A percentile compares a stretch with the other conserved stretches of the same genome.
Evolutionary conservation across 2,888 invertebrate species (phyloP).

Genomic region (Idaea biselata): DNA sequence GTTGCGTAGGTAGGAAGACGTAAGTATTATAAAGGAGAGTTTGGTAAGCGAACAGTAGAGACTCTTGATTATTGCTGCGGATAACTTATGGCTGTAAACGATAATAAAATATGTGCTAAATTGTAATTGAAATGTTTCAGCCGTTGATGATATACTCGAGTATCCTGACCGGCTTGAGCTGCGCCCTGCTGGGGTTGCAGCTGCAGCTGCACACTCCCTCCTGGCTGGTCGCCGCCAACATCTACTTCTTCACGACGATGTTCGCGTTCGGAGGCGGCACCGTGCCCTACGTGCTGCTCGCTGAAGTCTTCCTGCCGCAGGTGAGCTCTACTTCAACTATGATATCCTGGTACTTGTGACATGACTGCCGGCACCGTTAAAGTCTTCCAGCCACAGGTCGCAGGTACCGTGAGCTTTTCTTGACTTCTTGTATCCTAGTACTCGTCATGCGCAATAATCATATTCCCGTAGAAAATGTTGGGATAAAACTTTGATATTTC

Average conservation of each 20-base stretch:
- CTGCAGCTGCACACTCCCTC: constrained; percentile 49
- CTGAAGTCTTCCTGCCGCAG: constrained; percentile 60
- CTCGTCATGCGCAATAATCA: too few relatives aligned
- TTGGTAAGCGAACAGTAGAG: too few relatives aligned
- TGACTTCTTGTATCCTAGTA: too few relatives aligned
- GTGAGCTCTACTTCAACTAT: constrained; percentile 31
- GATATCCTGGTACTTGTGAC: constrained; percentile 12
- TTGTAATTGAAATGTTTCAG: constrained; percentile 23
- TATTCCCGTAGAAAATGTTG: too few relatives aligned
- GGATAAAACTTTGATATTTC: too few relatives aligned
- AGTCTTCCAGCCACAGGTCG: too few relatives aligned
- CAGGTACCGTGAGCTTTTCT: too few relatives aligned
- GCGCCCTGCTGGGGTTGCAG: constrained; percentile 50
- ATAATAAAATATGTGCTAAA: too few relatives aligned
- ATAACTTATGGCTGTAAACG: too few relatives aligned
- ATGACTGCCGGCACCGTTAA: not conserved
- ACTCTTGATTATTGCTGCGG: too few relatives aligned
- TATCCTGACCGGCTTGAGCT: constrained; percentile 37
- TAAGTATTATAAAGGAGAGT: too few relatives aligned
- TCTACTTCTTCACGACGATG: constrained; percentile 43
- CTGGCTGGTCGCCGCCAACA: constrained; percentile 46
- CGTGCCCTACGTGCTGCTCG: constrained; percentile 51
- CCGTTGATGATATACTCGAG: constrained; percentile 45
- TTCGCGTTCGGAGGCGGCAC: constrained; percentile 52
- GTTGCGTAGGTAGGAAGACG: too few relatives aligned